These are phyloP conservation scores for Exocentrus adspersus DNA, from an alignment of 2,888 invertebrate species.

Conservation along the genomic window DNA sequence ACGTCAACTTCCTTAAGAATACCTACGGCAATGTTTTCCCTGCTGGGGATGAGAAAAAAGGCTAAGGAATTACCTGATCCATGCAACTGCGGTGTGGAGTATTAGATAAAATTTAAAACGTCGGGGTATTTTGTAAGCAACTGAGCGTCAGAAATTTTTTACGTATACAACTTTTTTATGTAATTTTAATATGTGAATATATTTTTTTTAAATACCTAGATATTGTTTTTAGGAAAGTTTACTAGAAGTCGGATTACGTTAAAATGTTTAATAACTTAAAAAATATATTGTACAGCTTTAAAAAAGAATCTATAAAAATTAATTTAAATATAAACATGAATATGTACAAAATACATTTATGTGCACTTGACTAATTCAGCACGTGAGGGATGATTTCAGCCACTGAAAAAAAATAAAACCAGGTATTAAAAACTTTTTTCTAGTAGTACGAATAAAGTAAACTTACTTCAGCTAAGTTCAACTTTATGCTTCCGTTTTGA, in stretches of 20 bases:
- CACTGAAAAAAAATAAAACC: slow-evolving; percentile 70
- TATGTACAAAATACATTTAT: slow-evolving; percentile 30
- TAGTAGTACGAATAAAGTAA: neutral
- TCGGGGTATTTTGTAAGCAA: neutral
- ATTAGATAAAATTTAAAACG: slow-evolving; percentile 24
- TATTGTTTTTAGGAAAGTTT: too few relatives aligned
- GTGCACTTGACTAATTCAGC: slow-evolving; percentile 62
- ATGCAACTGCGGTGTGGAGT: slow-evolving; percentile 53
- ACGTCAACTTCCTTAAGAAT: slow-evolving; percentile 70
- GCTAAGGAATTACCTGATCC: slow-evolving; percentile 45
- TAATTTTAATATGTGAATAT: slow-evolving; percentile 12
- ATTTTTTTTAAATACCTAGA: too few relatives aligned
- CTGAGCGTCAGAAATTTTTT: neutral
- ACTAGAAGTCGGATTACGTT: neutral
- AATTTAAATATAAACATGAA: slow-evolving; percentile 23
- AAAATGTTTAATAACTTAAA: slow-evolving; percentile 17
- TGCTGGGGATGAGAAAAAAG: slow-evolving; percentile 27
- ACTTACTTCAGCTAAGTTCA: slow-evolving; percentile 81
- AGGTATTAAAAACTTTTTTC: neutral
- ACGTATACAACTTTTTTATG: neutral
- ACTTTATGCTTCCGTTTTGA: slow-evolving; percentile 82
- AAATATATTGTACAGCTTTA: slow-evolving; percentile 22
- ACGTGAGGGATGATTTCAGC: slow-evolving; percentile 78
- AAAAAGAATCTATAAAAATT: slow-evolving; percentile 16
- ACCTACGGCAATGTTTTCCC: slow-evolving; percentile 56